These are phyloP conservation scores for Erannis defoliaria DNA, from an alignment of 2,888 invertebrate species.

Conservation along the genomic window DNA sequence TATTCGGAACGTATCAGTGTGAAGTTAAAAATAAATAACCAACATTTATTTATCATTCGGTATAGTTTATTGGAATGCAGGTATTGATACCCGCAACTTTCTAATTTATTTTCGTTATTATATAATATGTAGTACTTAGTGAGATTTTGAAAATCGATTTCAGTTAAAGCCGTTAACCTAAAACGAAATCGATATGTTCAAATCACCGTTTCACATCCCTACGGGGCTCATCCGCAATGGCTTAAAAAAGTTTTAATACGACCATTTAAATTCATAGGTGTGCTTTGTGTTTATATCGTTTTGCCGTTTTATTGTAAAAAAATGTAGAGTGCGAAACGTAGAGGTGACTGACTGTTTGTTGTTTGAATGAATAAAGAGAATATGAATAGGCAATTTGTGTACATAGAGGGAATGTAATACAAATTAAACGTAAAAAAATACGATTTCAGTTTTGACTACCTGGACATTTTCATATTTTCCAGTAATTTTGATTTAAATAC, in stretches of 20 bases:
- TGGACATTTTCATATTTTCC: too few relatives aligned
- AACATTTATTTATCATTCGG: too few relatives aligned
- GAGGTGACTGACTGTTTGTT: conserved; percentile 35
- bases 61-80: too few relatives aligned
- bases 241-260: conserved; percentile 54
- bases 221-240: conserved; percentile 40
- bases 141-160: conserved; percentile 11
- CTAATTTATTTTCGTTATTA: too few relatives aligned
- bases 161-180: not conserved
- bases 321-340: conserved; percentile 40
- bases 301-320: conserved; percentile 44
- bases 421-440: too few relatives aligned
- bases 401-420: not conserved
- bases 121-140: too few relatives aligned
- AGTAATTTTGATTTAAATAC: too few relatives aligned
- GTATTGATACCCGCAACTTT: too few relatives aligned
- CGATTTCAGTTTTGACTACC: too few relatives aligned
- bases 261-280: conserved; percentile 58
- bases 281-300: conserved; percentile 49
- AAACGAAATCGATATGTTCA: conserved; percentile 1
- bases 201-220: conserved; percentile 36
- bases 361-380: conserved; percentile 22
- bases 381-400: conserved; percentile 22
- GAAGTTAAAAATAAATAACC: too few relatives aligned
- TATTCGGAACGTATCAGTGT: too few relatives aligned